Base-by-base conservation (phyloP, 2,113 vertebrate genomes). In the Pogona vitticeps region DNA sequence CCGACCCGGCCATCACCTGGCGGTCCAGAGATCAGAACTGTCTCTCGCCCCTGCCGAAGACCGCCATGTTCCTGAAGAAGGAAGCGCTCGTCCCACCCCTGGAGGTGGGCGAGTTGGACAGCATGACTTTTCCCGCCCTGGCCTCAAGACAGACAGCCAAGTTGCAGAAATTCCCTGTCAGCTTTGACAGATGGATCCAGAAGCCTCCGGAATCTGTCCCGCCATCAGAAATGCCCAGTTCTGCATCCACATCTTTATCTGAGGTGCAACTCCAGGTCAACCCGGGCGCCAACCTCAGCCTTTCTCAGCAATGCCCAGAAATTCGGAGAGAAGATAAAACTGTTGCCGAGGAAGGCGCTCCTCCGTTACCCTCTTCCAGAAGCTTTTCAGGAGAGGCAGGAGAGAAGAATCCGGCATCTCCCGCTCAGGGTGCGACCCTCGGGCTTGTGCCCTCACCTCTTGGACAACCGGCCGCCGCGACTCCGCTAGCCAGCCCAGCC, bases 151-250 rank as follows among this genome's bases (percentile, higher is more conserved):
- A 96, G 80, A 89, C 71, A 2, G 85, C 77, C 1, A 96, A 95
- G 65, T 94, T 97, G 72, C 95, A 96, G 89, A 95, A 93, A 80
- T 97, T 97, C 80, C 96, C 86, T 23, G 91, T 95, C 86, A 95
- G 96, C 82, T 77, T 89, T 56, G 94, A 97, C 46, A 95, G 85
- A 67, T 92, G 97, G 78, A 93, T 96, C 31, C 93, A 63, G 38
- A 92, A 76, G 84, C 52, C 89, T 46, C 87, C 76, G 0, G 83
- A 88, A 2, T 63, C 3, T 0, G 36, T 86, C 0, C 23, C 65
- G 61, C 4, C 26, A 23, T 79, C 58, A 52, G 70, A 84, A 6
- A 67, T 72, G 40, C 26, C 68, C 20, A 90, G 92, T 52, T 0
- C 0, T 1, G 18, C 7, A 1, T 63, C 67, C 28, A 72, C 12